phyloP scores from a whole-genome alignment of 2,888 invertebrate species.

The Xylophagus ater region DNA sequence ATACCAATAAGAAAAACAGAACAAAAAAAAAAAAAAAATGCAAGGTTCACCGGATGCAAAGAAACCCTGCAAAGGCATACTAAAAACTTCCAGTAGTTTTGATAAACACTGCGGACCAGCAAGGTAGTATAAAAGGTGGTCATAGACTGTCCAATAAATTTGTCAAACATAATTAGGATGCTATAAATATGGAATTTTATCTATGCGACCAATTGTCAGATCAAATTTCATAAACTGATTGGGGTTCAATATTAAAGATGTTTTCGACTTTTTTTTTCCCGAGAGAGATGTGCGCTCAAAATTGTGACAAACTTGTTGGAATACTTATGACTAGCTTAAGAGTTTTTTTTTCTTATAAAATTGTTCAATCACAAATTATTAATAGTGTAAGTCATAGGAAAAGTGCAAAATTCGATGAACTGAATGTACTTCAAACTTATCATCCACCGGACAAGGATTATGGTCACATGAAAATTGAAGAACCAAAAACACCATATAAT shows the following conservation, averaged over 20 bases:
- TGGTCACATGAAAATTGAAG: conserved; percentile 97
- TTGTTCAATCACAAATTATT: too few species aligned
- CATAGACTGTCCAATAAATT: too few species aligned
- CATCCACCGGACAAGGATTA: conserved; percentile 98
- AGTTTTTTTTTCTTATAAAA: too few species aligned
- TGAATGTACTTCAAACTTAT: conserved; percentile 95
- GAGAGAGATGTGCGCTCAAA: too few species aligned
- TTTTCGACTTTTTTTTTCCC: too few species aligned
- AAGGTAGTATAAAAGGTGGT: conserved; percentile 32
- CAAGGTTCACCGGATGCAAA: conserved; percentile 38
- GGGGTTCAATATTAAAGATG: background rate
- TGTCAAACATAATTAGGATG: too few species aligned
- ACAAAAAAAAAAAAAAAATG: conserved; percentile 22
- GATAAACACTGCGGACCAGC: conserved; percentile 49
- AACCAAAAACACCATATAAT: conserved; percentile 89
- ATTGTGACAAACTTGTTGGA: too few species aligned
- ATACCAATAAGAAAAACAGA: background rate
- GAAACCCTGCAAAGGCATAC: conserved; percentile 59
- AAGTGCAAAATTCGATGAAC: conserved; percentile 89
- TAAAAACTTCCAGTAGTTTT: conserved; percentile 86
- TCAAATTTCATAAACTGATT: background rate
- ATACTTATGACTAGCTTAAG: too few species aligned
- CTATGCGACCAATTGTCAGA: background rate
- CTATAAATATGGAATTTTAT: background rate
- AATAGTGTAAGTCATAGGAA: conserved; percentile 44